Evolutionary conservation across 2,113 vertebrate species (phyloP).

Genomic region (Crotalus horridus): DNA sequence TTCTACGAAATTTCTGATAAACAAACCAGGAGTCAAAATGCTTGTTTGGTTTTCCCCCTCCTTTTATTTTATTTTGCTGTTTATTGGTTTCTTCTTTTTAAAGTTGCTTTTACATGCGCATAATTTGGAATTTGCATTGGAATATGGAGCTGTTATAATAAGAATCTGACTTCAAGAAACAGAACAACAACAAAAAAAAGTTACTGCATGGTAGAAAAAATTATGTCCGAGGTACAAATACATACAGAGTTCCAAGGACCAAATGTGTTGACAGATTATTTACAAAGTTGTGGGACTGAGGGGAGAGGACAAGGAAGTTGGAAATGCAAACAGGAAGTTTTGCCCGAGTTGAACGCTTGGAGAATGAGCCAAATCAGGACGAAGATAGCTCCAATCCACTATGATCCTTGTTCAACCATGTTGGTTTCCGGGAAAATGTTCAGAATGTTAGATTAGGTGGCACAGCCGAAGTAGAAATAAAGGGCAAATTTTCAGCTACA

Average conservation of each 20-base stretch:
- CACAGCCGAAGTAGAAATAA: background rate
- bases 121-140: constrained; percentile 39
- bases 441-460: background rate
- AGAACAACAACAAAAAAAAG: background rate
- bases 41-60: background rate
- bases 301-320: background rate
- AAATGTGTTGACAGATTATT: constrained; percentile 22
- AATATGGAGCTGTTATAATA: constrained; percentile 21
- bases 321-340: background rate
- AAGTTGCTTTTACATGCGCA: constrained; percentile 49
- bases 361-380: background rate
- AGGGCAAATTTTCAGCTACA: background rate
- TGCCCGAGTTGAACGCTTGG: background rate
- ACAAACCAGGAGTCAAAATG: background rate
- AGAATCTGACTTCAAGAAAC: constrained; percentile 24
- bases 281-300: background rate
- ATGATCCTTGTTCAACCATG: background rate
- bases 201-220: constrained; percentile 39
- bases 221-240: constrained; percentile 35
- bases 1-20: background rate
- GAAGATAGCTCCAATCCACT: background rate
- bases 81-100: constrained; percentile 13
- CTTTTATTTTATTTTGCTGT: constrained; percentile 13
- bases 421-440: background rate
- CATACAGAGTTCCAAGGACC: constrained; percentile 24